phyloP scores from a whole-genome alignment of 2,888 invertebrate species.

The Euspilapteryx auroguttella region DNA sequence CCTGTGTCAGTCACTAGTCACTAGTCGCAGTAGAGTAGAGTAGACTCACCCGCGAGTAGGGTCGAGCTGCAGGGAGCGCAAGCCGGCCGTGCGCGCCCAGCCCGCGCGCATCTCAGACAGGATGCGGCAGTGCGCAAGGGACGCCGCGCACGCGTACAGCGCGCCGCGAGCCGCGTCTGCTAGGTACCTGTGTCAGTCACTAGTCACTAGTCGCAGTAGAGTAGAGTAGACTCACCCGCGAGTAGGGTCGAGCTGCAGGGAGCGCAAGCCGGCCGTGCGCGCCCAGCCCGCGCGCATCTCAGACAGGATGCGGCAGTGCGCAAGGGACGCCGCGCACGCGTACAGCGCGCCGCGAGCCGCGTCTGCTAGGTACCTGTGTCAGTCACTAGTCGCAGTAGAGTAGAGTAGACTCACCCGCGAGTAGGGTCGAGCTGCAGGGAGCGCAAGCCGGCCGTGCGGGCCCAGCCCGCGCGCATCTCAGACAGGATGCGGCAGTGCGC shows the following conservation, averaged over 20 bases:
- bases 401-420: constrained; percentile 60
- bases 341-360: too few species aligned
- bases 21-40: too few species aligned
- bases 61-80: constrained; percentile 77
- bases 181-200: too few species aligned
- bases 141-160: too few species aligned
- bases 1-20: too few species aligned
- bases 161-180: too few species aligned
- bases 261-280: constrained; percentile 75
- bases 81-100: constrained; percentile 70
- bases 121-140: constrained; percentile 71
- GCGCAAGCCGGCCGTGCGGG: constrained; percentile 71
- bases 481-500: constrained; percentile 72
- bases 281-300: constrained; percentile 66
- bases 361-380: too few species aligned
- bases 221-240: constrained; percentile 62
- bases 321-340: too few species aligned
- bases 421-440: constrained; percentile 80
- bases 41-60: constrained; percentile 67
- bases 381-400: too few species aligned
- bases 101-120: constrained; percentile 68
- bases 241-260: constrained; percentile 78
- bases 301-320: constrained; percentile 71
- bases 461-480: constrained; percentile 66
- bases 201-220: too few species aligned